Base-by-base conservation (phyloP, 2,797 vertebrate genomes). In the Sebastes minor region DNA sequence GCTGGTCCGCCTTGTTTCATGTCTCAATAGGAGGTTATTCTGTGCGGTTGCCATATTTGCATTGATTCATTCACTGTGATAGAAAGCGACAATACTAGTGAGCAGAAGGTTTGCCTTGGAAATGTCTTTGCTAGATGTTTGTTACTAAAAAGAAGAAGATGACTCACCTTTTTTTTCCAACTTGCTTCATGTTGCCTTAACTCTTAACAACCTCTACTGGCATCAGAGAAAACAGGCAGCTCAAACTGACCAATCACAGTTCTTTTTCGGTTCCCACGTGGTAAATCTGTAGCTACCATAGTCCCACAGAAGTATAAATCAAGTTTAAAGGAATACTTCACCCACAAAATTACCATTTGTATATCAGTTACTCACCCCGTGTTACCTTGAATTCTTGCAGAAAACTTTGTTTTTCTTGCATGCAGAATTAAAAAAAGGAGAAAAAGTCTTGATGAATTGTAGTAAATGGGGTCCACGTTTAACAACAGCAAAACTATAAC, bases 181-280 rank as follows among this genome's bases (percentile, higher is more conserved):
- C 46, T 65, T 49, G 38, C 22, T 32, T 64, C 22, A 35, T 65
- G 13, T 25, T 33, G n/a, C 25, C 8, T 23, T 23, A 13, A 23
- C 49, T 63, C 32, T 57, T 46, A 32, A 32, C 20, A 13, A 59
- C 35, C 14, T 59, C 27, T 33, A 11, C 3, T 5, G 32, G 42
- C 32, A 69, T 68, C 38, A 56, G 27, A 53, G 8, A 8, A 49
- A 66, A 62, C 49, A 18, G 35, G 72, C 71, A 73, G n/a, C 18
- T 27, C 12, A n/a, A 62, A 66, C 61, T 63, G 75, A 63, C 55
- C 75, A 57, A 38, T 74, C 71, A 61, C 42, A 56, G 52, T 20
- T 35, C 12, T 32, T 25, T 25, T 20, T 13, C 35, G 20, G 46
- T 56, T 64, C 35, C 14, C 66, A 27, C 4, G 46, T 60, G 46